Percentiles rank a stretch among this genome's conserved stretches.
phyloP scores from a whole-genome alignment of 92 coral and sea anemone species.

The Diadumene lineata region DNA sequence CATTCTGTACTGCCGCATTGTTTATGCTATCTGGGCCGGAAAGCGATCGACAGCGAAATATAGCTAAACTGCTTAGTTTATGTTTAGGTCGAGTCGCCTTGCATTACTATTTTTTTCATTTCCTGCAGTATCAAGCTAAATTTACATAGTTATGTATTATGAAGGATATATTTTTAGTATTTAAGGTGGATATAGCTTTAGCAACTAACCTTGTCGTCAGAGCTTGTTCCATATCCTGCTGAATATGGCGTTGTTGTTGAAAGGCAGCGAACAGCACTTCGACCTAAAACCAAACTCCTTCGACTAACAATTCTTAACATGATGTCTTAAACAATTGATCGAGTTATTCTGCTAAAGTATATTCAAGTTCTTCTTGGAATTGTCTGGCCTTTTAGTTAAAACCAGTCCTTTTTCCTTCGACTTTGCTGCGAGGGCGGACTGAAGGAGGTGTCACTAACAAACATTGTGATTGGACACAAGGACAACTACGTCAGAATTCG shows the following conservation, averaged over 20 bases:
- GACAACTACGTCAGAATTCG: conserved; percentile 3
- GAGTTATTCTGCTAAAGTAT: neutral
- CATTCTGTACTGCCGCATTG: too few species aligned
- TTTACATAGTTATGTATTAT: too few species aligned
- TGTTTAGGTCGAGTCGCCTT: too few species aligned
- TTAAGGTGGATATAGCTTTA: neutral
- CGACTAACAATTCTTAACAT: conserved; percentile 35
- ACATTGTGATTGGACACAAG: conserved; percentile 39
- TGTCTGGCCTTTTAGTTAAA: neutral
- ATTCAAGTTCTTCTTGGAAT: neutral
- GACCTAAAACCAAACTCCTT: conserved; percentile 22
- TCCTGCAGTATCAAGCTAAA: too few species aligned
- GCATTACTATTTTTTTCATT: too few species aligned
- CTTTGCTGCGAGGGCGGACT: conserved; percentile 35
- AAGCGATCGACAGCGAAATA: too few species aligned
- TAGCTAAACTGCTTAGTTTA: too few species aligned
- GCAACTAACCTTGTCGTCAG: neutral
- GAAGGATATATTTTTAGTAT: too few species aligned
- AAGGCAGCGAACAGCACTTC: conserved; percentile 43
- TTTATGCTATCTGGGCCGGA: too few species aligned
- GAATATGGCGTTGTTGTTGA: conserved; percentile 37
- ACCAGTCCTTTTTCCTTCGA: neutral
- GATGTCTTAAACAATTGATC: neutral
- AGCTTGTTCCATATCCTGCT: conserved; percentile 25
- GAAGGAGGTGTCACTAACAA: conserved; percentile 42